Conservation (phyloP, 2,797 vertebrate species). For the Spinus olivaceus region DNA sequence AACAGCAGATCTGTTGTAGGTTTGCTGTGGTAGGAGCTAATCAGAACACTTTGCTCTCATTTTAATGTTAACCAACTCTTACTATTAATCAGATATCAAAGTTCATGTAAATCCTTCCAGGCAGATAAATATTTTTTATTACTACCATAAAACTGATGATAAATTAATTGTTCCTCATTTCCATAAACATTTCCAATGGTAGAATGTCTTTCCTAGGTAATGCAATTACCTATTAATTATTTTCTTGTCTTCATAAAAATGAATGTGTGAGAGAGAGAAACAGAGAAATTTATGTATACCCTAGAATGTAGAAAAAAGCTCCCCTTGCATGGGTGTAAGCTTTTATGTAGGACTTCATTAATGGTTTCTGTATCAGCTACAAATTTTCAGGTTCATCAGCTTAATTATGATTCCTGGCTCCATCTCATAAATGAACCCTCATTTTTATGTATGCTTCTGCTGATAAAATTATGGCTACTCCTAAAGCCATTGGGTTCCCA, state of each 20-base stretch:
- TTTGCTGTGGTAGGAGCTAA: background rate
- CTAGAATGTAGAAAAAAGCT: background rate
- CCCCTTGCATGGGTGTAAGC: accelerated
- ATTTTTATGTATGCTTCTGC: background rate
- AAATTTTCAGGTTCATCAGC: background rate
- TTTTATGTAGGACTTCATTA: background rate
- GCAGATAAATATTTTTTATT: conserved; percentile 41
- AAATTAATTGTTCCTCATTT: conserved; percentile 31
- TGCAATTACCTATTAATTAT: background rate
- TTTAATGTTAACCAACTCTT: background rate
- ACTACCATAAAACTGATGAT: background rate
- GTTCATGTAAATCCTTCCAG: background rate
- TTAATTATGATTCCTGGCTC: background rate
- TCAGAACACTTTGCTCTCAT: background rate
- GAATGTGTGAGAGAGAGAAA: background rate
- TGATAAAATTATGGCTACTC: background rate
- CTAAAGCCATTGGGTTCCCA: background rate
- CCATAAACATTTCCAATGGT: background rate
- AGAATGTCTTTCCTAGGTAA: background rate
- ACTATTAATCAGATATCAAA: background rate
- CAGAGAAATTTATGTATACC: background rate
- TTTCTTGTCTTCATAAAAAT: background rate
- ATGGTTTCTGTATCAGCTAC: background rate
- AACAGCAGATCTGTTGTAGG: background rate
- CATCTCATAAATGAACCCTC: background rate